Evolutionary conservation across 2,113 vertebrate genomes (phyloP).

Genomic region (Carassius gibelio): DNA sequence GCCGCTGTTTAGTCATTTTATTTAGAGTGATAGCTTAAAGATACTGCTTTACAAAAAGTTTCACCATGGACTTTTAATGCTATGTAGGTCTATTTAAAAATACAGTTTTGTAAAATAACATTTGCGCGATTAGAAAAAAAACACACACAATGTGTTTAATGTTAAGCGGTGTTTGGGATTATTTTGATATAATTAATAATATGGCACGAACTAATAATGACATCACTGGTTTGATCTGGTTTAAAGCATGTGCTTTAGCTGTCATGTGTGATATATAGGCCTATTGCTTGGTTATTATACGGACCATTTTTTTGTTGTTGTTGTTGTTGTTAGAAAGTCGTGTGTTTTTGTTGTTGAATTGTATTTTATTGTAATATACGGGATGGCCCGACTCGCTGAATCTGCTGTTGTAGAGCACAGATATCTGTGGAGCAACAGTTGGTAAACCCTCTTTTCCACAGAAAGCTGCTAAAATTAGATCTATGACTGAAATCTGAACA

Average conservation of each 20-base stretch:
- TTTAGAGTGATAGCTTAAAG: neutral
- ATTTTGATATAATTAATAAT: neutral
- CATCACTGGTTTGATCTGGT: neutral
- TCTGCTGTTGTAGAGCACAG: conserved; percentile 43
- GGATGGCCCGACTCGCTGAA: neutral
- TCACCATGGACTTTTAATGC: neutral
- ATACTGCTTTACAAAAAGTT: neutral
- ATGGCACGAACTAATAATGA: neutral
- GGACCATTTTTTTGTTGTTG: too few species aligned
- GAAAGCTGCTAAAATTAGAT: neutral
- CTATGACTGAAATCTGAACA: neutral
- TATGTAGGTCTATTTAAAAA: neutral
- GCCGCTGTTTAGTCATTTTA: neutral
- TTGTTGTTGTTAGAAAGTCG: neutral
- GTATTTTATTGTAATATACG: neutral
- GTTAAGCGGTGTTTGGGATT: neutral
- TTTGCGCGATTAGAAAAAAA: too few species aligned
- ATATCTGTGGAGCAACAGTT: conserved; percentile 79
- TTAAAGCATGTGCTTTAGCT: neutral
- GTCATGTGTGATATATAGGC: neutral
- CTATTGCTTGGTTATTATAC: neutral
- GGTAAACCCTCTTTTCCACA: conserved; percentile 66
- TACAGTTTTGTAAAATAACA: neutral
- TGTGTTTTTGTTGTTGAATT: neutral
- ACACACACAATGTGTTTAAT: too few species aligned